phyloP scores from a whole-genome alignment of 2,888 invertebrate genomes.

The Erebia epiphron region DNA sequence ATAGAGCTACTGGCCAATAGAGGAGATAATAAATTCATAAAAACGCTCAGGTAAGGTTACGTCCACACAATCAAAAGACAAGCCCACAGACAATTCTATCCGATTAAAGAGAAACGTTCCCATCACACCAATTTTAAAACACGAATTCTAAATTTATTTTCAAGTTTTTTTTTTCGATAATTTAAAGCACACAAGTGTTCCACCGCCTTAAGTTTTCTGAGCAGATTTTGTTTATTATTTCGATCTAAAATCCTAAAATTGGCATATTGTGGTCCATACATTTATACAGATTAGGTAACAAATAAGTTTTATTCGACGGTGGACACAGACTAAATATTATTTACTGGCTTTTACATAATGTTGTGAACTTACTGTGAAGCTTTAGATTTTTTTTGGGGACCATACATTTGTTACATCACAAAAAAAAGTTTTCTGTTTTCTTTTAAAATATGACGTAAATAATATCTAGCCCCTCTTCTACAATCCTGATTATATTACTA shows the following conservation, averaged over 20 bases:
- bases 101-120: constrained; percentile 46
- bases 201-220: constrained; percentile 47
- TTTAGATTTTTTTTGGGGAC: constrained; percentile 13
- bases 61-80: constrained; percentile 49
- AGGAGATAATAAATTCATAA: not conserved
- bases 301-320: constrained; percentile 19
- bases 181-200: constrained; percentile 44
- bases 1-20: not conserved
- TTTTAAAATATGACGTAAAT: not conserved
- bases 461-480: not conserved
- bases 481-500: constrained; percentile 36
- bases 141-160: constrained; percentile 34
- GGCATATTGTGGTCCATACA: constrained; percentile 68
- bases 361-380: constrained; percentile 28
- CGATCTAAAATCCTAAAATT: constrained; percentile 58
- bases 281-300: constrained; percentile 28
- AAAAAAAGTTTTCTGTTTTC: not conserved
- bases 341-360: constrained; percentile 31
- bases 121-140: constrained; percentile 62
- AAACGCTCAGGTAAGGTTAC: constrained; percentile 3
- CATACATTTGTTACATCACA: constrained; percentile 14
- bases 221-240: constrained; percentile 39
- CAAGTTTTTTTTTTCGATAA: constrained; percentile 27
- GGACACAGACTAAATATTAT: constrained; percentile 31
- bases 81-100: constrained; percentile 52